A percentile compares a stretch with the other conserved stretches of the same genome.
These are phyloP conservation scores for Yponomeuta cagnagella DNA, from an alignment of 2,888 invertebrate genomes.

Conservation along the genomic window DNA sequence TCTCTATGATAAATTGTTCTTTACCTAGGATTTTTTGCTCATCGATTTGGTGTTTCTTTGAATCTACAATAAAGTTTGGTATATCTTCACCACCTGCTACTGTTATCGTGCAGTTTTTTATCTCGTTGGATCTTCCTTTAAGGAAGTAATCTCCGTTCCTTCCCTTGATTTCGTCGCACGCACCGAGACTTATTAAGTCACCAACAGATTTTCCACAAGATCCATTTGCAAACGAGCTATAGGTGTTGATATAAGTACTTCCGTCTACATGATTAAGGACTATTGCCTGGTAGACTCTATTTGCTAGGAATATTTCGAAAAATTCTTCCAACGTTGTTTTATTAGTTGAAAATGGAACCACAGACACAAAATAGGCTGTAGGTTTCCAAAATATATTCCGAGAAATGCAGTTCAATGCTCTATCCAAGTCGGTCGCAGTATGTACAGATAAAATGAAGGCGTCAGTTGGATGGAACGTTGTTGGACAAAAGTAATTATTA, in stretches of 20 bases:
- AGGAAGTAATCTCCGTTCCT: background rate
- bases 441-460: background rate
- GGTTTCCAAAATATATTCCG: background rate
- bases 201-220: background rate
- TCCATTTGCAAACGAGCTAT: background rate
- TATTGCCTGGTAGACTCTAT: background rate
- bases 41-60: background rate
- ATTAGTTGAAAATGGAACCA: background rate
- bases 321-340: background rate
- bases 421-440: background rate
- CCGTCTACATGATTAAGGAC: background rate
- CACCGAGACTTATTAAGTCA: background rate
- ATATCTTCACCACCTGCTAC: slow-evolving; percentile 19
- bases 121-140: background rate
- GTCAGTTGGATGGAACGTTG: background rate
- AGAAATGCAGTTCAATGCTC: background rate
- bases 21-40: background rate
- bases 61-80: slow-evolving; percentile 14
- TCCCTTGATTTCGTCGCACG: background rate
- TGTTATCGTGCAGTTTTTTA: slow-evolving; percentile 19
- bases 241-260: background rate
- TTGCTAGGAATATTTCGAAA: background rate
- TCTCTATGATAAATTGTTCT: slow-evolving; percentile 15
- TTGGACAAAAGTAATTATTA: background rate
- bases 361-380: background rate